Evolutionary conservation across 1,140 invertebrate genomes (phyloP), one percentile per base, ranked within the genome.

Genomic region (Aradophagus sp.): DNA sequence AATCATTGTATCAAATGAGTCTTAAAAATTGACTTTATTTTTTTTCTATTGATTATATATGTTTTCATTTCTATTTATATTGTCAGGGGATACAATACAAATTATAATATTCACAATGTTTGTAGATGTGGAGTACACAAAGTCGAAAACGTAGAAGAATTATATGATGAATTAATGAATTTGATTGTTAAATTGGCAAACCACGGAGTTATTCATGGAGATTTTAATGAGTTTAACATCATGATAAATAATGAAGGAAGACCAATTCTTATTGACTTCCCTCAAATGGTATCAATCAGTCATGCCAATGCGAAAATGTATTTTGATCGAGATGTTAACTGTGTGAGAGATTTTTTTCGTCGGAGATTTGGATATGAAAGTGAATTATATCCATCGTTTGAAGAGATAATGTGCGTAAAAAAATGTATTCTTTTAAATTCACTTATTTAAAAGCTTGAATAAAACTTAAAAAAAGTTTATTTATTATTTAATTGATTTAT

Each of bases 141-240:
- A 79, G 86, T 98, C 2, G 85, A 89, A 2, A 90, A 98, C 81
- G 88, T 93, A 0, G 93, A 92, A 75, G 86, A 81, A 7, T 86
- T 99, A 0, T 99, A 99, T 80, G 95, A 98, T 77, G 93, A 97
- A 74, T 88, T 99, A 55, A 99, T 99, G 97, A 90, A 95, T 76
- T 86, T 99, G 2, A 95, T 99, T 52, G 91, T 99, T 0, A 89
- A 90, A 58, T 87, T 99, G 20, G 98, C 92, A 14, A 94, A 96
- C 84, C 91, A 93, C 81, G 98, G 98, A 0, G 93, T 99, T 0
- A 99, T 99, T 77, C 98, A 99, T 84, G 95, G 97, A 1, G 98
- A 99, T 88, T 99, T 99, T 76, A 99, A 99, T 84, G 98, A 99
- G 87, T 99, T 99, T 81, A 99, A 99, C 82, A 91, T 99, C 35